These are phyloP conservation scores for Riparia riparia DNA, from an alignment of 2,113 vertebrate genomes.

Conservation along the genomic window DNA sequence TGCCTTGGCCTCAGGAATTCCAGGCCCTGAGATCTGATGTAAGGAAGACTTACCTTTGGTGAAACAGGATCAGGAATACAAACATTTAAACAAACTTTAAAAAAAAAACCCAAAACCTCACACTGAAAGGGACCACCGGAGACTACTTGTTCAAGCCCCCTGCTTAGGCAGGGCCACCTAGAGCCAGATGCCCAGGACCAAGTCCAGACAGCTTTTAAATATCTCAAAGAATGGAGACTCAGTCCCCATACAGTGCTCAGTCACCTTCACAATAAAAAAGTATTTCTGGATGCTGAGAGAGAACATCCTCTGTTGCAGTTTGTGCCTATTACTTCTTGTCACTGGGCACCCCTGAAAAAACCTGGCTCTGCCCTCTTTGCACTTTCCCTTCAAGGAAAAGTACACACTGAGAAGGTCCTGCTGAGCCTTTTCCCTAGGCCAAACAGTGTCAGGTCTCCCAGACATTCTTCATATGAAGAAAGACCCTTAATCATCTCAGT, in stretches of 20 bases:
- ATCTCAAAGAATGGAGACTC: background rate
- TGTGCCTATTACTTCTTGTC: background rate
- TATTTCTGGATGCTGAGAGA: background rate
- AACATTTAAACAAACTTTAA: background rate
- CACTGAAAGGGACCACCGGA: background rate
- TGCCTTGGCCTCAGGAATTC: background rate
- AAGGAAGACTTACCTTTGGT: background rate
- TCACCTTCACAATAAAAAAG: background rate
- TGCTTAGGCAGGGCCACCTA: background rate
- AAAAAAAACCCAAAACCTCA: background rate
- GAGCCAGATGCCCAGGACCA: background rate
- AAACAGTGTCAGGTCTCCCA: background rate
- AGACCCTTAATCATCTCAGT: background rate
- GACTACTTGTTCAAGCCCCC: background rate
- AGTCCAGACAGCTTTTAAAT: background rate
- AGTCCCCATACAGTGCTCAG: background rate
- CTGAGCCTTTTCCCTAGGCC: background rate
- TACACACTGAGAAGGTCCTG: background rate
- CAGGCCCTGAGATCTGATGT: background rate
- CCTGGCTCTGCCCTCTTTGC: background rate
- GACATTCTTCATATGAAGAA: background rate
- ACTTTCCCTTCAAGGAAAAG: background rate
- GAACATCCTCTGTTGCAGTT: background rate
- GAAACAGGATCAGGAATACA: background rate
- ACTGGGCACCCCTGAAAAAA: background rate